A percentile compares a stretch with the other conserved stretches of the same genome.
Evolutionary conservation across 2,113 vertebrate genomes (phyloP).

Genomic region (Notechis scutatus): DNA sequence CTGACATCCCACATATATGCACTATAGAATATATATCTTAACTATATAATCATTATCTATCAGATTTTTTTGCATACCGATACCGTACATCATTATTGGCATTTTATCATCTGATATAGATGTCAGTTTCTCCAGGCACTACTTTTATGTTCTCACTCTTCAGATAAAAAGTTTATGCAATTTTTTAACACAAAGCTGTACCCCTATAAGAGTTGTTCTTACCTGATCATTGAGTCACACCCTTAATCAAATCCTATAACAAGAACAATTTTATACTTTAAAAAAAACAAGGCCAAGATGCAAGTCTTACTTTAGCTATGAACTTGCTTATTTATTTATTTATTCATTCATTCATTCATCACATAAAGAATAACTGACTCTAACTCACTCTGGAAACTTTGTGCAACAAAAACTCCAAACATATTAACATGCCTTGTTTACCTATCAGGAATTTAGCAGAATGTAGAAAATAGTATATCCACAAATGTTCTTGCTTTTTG

Average conservation of each 20-base stretch:
- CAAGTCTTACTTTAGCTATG: not conserved
- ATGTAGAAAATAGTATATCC: not conserved
- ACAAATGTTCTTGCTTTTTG: not conserved
- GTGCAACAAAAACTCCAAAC: not conserved
- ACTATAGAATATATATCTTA: conserved; percentile 30
- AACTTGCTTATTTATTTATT: not conserved
- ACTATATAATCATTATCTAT: conserved; percentile 2
- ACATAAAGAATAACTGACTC: not conserved
- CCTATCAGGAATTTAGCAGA: not conserved
- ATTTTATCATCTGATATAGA: conserved; percentile 1
- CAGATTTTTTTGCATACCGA: conserved; percentile 14
- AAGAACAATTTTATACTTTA: conserved; percentile 6
- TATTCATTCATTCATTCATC: too few species aligned
- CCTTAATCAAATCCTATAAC: conserved; percentile 21
- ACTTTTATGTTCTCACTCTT: conserved; percentile 14
- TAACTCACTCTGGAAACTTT: not conserved
- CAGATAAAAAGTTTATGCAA: conserved; percentile 20
- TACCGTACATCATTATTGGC: conserved; percentile 46
- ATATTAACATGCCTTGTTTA: not conserved
- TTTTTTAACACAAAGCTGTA: not conserved
- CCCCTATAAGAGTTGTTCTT: not conserved
- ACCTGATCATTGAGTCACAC: not conserved
- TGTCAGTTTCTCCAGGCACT: conserved; percentile 7
- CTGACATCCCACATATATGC: not conserved
- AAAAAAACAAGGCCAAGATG: not conserved